Conservation (phyloP, 2,113 vertebrate species). For the Hypocryptadius cinnamomeus region DNA sequence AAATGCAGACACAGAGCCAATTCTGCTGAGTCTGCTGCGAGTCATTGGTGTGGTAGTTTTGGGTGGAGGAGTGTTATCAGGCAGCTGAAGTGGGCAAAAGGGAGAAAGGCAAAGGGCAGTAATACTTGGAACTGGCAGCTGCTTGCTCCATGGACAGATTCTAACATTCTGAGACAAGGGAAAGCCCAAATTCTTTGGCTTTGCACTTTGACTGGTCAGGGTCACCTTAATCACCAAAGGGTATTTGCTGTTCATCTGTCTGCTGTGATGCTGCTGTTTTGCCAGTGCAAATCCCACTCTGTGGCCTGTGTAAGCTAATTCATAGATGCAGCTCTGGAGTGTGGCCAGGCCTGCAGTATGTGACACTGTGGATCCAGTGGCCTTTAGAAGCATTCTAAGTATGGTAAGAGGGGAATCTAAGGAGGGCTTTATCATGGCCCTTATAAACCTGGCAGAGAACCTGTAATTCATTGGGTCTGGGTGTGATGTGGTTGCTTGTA, state of each 20-base stretch:
- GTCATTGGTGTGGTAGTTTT: neutral
- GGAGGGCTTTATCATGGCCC: neutral
- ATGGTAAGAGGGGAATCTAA: neutral
- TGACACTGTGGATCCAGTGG: neutral
- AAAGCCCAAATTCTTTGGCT: neutral
- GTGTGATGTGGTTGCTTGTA: neutral
- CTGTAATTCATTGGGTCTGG: neutral
- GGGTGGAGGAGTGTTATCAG: neutral
- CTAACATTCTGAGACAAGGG: neutral
- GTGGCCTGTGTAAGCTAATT: neutral
- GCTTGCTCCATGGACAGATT: neutral
- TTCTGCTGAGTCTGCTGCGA: neutral
- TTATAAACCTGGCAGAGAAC: neutral
- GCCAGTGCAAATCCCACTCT: neutral
- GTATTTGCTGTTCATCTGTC: accelerated
- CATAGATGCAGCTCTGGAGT: neutral
- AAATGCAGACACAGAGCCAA: neutral
- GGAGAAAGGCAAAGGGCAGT: neutral
- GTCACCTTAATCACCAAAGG: neutral
- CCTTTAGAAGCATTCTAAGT: neutral
- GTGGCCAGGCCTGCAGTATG: neutral
- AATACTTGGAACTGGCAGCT: neutral
- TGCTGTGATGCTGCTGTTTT: neutral
- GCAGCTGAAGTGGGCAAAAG: neutral
- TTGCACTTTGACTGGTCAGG: neutral